Percentiles rank a stretch among this genome's conserved stretches.
These are phyloP conservation scores for Axea sp. DNA, from an alignment of 2,888 invertebrate genomes.

Conservation along the genomic window DNA sequence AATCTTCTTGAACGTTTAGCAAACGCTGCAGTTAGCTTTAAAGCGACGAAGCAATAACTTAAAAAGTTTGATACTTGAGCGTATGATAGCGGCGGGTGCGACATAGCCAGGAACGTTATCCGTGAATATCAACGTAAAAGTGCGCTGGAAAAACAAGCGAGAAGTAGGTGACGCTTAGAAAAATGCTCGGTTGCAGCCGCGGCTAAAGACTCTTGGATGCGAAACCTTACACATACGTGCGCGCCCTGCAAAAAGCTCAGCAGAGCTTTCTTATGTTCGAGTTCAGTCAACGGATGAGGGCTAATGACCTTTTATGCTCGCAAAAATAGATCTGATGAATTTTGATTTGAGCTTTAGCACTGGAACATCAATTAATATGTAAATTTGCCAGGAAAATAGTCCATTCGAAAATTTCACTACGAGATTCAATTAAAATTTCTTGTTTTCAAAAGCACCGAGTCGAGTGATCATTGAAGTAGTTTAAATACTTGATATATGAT, in stretches of 20 bases:
- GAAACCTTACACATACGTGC: conserved; percentile 61
- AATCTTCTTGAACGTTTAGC: conserved; percentile 47
- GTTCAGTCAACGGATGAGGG: conserved; percentile 54
- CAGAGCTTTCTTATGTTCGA: conserved; percentile 57
- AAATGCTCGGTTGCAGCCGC: conserved; percentile 36
- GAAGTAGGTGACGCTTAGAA: conserved; percentile 58
- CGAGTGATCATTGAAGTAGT: background rate
- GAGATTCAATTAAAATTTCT: background rate
- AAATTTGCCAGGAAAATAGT: conserved; percentile 1
- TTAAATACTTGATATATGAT: background rate
- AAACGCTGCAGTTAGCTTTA: conserved; percentile 42
- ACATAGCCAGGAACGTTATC: conserved; percentile 29
- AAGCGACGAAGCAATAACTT: conserved; percentile 38
- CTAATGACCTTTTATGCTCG: conserved; percentile 54
- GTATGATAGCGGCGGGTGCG: conserved; percentile 39
- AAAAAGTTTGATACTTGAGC: conserved; percentile 54
- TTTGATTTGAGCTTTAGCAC: conserved; percentile 23
- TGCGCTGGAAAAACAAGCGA: conserved; percentile 50
- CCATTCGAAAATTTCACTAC: background rate
- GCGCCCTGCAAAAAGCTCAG: conserved; percentile 58
- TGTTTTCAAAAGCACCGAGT: background rate
- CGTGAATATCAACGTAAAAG: conserved; percentile 54
- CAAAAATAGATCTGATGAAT: conserved; percentile 40
- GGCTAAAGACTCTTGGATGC: conserved; percentile 48
- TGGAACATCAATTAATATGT: conserved; percentile 28